Percentiles rank a stretch among this genome's conserved stretches.
Conservation (phyloP, 2,888 invertebrate genomes). For the Zygaena filipendulae region DNA sequence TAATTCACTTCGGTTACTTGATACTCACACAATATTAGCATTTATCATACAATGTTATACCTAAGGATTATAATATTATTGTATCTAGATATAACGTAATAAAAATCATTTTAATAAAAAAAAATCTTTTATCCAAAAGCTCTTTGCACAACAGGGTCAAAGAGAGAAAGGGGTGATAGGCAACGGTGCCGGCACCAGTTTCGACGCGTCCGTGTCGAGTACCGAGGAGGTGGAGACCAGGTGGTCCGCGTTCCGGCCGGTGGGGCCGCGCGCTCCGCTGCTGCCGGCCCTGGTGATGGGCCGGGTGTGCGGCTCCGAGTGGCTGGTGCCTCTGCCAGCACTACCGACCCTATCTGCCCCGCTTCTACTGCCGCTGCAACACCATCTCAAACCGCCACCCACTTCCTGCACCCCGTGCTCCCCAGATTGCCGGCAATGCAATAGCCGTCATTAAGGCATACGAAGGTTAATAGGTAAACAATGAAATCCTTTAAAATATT, state of each 20-base stretch:
- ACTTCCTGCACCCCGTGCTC: slow-evolving; percentile 42
- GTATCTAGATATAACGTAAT: too few species aligned
- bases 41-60: too few species aligned
- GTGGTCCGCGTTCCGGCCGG: slow-evolving; percentile 61
- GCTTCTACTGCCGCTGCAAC: slow-evolving; percentile 48
- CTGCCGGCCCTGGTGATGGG: slow-evolving; percentile 59
- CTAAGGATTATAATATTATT: too few species aligned
- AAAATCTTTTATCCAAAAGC: too few species aligned
- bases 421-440: slow-evolving; percentile 60
- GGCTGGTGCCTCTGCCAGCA: slow-evolving; percentile 56
- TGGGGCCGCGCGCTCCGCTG: slow-evolving; percentile 54
- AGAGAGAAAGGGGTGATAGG: slow-evolving; percentile 34
- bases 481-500: slow-evolving; percentile 1
- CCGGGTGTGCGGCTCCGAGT: slow-evolving; percentile 60
- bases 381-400: slow-evolving; percentile 34
- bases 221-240: slow-evolving; percentile 41
- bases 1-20: too few species aligned
- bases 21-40: too few species aligned
- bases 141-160: too few species aligned
- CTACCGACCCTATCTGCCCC: slow-evolving; percentile 48
- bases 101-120: too few species aligned
- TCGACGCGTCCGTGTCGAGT: slow-evolving; percentile 45
- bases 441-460: slow-evolving; percentile 35
- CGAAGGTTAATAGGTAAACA: too few species aligned
- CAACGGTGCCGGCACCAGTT: slow-evolving; percentile 24